Base-by-base conservation (phyloP, 2,888 invertebrate genomes). In the Alviniconcha strummeri region DNA sequence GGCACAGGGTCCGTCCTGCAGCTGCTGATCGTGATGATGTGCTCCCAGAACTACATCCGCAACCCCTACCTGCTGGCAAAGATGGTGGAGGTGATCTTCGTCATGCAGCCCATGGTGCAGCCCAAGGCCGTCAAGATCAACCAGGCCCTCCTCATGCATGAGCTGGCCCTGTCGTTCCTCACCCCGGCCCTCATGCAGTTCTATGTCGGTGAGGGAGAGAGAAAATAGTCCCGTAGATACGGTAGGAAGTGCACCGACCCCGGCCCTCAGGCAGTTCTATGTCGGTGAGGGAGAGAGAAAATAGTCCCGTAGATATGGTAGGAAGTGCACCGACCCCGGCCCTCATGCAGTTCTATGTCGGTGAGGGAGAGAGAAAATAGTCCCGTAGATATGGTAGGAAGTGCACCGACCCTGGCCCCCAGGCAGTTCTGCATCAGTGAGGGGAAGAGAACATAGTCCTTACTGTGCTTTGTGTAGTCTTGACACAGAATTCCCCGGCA, bases 11-110 rank as follows among this genome's bases (percentile, higher is more conserved):
- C 89, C 17, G 95, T 99, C 87, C 96, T 98, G 86, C 96, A 97
- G 60, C 97, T 98, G 96, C 94, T 99, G 60, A 94, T 99, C 75
- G 96, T 97, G 85, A 96, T 98, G 90, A 96, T 98, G 84, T 98
- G 98, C 94, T 98, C 98, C 94, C 97, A 97, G 17, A 96, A 97
- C 91, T 96, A 97, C 93, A 96, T 99, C 93, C 97, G 97, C 93
- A 99, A 99, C 95, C 99, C 99, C 0, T 99, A 99, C 94, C 95
- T 99, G 86, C 97, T 98, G 87, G 98, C 99, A 88, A 99, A 99
- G 95, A 96, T 99, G 89, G 97, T 99, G 81, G 98, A 98, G 94
- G 97, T 98, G 36, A 90, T 95, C 85, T 95, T 95, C 90, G 91
- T 94, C 78, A 89, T 93, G 90, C 95, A 95, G 89, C 95, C 95